Evolutionary conservation across 2,797 vertebrate genomes (phyloP).

Genomic region (Podargus strigoides): DNA sequence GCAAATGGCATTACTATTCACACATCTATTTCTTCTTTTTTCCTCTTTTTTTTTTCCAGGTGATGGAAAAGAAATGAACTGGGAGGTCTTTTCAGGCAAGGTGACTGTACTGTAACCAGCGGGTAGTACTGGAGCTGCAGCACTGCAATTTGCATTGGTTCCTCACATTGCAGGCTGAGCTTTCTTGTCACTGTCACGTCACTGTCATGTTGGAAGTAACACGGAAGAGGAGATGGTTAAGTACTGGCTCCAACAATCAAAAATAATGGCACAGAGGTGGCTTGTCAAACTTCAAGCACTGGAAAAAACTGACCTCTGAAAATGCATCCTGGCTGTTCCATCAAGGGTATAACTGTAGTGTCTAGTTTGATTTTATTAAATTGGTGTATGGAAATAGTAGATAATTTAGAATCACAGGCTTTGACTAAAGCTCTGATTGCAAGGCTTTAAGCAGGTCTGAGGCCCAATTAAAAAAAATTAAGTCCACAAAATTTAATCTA

Average conservation of each 20-base stretch:
- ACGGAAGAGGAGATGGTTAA: not conserved
- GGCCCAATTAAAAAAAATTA: slow-evolving; percentile 8
- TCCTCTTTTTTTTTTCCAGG: too few relatives aligned
- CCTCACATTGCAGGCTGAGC: not conserved
- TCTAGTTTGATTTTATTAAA: not conserved
- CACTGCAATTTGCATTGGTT: not conserved
- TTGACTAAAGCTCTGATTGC: not conserved
- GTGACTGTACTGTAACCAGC: not conserved
- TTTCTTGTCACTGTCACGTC: not conserved
- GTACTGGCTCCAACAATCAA: not conserved
- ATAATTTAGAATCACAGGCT: not conserved
- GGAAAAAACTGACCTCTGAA: not conserved
- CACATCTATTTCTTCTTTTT: not conserved
- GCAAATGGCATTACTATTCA: not conserved
- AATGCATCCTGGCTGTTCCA: not conserved
- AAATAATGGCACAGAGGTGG: not conserved
- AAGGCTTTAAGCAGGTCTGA: not conserved
- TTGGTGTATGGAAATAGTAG: not conserved
- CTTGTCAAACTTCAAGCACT: not conserved
- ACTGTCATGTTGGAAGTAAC: not conserved
- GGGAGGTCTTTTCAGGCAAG: not conserved
- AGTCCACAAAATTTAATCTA: slow-evolving; percentile 12
- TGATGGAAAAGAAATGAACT: not conserved
- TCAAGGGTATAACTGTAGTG: not conserved
- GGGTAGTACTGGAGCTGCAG: not conserved